Percentiles rank a stretch among this genome's conserved stretches.
Conservation (phyloP, 2,888 invertebrate species). For the Ochropleura plecta region DNA sequence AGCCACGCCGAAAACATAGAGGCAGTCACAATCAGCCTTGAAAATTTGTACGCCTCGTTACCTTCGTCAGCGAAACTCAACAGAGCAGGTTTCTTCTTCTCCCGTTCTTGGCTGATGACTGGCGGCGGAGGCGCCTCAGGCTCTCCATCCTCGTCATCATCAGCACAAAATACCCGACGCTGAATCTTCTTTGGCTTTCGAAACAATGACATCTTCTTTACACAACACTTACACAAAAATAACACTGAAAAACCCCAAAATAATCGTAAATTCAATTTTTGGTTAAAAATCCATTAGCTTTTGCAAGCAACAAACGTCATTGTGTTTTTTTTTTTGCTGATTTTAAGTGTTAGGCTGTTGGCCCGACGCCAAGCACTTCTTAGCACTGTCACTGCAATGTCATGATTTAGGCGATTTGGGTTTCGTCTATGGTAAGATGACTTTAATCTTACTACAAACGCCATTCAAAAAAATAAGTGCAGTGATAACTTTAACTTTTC, state of each 20-base stretch:
- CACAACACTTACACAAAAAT: conserved; percentile 31
- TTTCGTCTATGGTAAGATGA: too few relatives aligned
- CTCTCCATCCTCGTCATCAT: conserved; percentile 92
- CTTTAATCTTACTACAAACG: too few relatives aligned
- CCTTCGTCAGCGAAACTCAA: conserved; percentile 96
- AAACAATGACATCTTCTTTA: conserved; percentile 94
- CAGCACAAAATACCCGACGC: conserved; percentile 93
- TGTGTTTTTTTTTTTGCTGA: conserved; percentile 14
- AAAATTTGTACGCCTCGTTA: conserved; percentile 56
- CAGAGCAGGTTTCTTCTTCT: conserved; percentile 89
- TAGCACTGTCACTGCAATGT: not conserved
- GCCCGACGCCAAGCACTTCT: not conserved
- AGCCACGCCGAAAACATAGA: not conserved
- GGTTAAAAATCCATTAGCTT: conserved; percentile 13
- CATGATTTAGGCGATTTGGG: not conserved
- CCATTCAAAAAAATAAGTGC: too few relatives aligned
- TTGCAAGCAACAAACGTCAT: conserved; percentile 31
- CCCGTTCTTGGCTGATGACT: conserved; percentile 80
- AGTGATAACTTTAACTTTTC: too few relatives aligned
- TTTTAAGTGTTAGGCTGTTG: conserved; percentile 22
- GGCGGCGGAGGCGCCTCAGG: conserved; percentile 88
- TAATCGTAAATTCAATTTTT: conserved; percentile 3
- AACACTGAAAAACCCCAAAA: not conserved
- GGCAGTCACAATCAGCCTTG: conserved; percentile 22
- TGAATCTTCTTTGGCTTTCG: conserved; percentile 97